These are phyloP conservation scores for Plutomurus gul DNA, from an alignment of 1,140 invertebrate genomes.

Conservation along the genomic window DNA sequence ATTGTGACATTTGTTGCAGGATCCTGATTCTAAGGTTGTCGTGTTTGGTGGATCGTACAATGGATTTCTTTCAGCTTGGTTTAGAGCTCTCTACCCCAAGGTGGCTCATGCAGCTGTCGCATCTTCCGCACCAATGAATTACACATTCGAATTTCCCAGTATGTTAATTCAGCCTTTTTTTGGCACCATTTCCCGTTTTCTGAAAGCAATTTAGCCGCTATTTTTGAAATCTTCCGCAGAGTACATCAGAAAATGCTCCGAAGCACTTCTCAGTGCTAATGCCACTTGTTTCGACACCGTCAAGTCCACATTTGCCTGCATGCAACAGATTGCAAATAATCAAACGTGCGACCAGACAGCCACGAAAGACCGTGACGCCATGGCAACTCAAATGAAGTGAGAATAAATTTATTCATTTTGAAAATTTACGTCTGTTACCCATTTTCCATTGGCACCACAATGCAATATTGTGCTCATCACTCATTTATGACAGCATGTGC, in stretches of 20 bases:
- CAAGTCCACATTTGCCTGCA: background rate
- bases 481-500: too few relatives aligned
- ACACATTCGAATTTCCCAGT: background rate
- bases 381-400: background rate
- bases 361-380: background rate
- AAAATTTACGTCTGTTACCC: too few relatives aligned
- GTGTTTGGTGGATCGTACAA: background rate
- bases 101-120: background rate
- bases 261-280: background rate
- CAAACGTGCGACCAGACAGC: background rate
- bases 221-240: background rate
- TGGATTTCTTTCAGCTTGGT: background rate
- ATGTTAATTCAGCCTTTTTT: too few relatives aligned
- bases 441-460: too few relatives aligned
- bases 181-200: too few relatives aligned
- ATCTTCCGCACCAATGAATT: background rate
- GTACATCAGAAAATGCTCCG: background rate
- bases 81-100: background rate
- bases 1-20: too few relatives aligned
- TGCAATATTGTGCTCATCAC: too few relatives aligned
- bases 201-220: too few relatives aligned
- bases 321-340: background rate
- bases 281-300: background rate
- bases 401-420: too few relatives aligned
- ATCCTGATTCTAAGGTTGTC: background rate